These are phyloP conservation scores for Paratilapia polleni DNA, from an alignment of 2,113 vertebrate species.

Conservation along the genomic window DNA sequence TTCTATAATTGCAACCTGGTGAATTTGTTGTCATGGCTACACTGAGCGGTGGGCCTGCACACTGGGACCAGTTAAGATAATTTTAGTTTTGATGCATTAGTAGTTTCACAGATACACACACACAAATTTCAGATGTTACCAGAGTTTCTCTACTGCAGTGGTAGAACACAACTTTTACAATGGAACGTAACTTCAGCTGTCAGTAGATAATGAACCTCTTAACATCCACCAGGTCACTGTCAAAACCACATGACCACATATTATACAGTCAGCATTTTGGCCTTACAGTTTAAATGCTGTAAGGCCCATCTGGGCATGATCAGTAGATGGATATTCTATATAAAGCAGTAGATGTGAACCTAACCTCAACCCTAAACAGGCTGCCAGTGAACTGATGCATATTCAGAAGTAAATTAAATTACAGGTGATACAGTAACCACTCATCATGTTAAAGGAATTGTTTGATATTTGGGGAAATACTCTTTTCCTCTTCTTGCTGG, in stretches of 20 bases:
- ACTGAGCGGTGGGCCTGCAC: slow-evolving; percentile 38
- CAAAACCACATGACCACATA: too few species aligned
- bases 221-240: neutral
- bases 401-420: neutral
- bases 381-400: neutral
- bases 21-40: slow-evolving; percentile 75
- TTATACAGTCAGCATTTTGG: neutral
- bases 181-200: neutral
- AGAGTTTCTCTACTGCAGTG: neutral
- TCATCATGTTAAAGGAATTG: neutral
- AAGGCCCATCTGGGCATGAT: neutral
- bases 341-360: neutral
- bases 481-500: neutral
- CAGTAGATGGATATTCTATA: neutral
- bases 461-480: neutral
- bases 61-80: slow-evolving; percentile 57
- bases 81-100: slow-evolving; percentile 64
- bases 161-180: neutral
- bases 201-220: neutral
- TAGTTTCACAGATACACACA: slow-evolving; percentile 53
- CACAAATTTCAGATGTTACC: slow-evolving; percentile 39
- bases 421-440: neutral
- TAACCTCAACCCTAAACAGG: neutral
- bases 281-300: neutral
- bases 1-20: slow-evolving; percentile 68